Evolutionary conservation across 2,113 vertebrate species (phyloP), one percentile per base, ranked within the genome.

Genomic region (Strigops habroptila): DNA sequence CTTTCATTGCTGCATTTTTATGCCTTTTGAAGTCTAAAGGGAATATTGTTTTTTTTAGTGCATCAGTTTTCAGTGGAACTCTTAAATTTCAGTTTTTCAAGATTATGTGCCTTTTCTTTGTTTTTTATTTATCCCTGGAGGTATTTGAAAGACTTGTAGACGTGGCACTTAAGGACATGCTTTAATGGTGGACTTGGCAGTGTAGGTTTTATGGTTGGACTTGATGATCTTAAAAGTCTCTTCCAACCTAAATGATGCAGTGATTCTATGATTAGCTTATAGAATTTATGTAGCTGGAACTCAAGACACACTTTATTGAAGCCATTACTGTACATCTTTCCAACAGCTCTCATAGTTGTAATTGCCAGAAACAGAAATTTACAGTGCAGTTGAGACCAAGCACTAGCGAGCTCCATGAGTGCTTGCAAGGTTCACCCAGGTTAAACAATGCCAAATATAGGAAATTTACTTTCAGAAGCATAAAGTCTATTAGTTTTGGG

Each of bases 391-490:
- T 82, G 69, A 84, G 74, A 63, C 52, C 44, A 70, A 90, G 73
- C 25, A 64, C 35, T 67, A n/a, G 10, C 11, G 8, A 57, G 63
- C 43, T 81, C 33, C 41, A 12, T 60, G 73, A 79, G 10, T 7
- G 7, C 39, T 86, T 87, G 62, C 28, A 31, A 88, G 37, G 84
- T 49, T 93, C 43, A 55, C 67, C 46, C 37, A 88, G 57, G 67
- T 86, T 83, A 89, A 94, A 94, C 70, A 85, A 73, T 87, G 41
- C n/a, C 57, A 94, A 91, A 96, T 79, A 70, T 30, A 97, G 90
- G 81, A 95, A 95, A 91, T 67, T 80, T 63, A 35, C 49, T 92
- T 82, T 52, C 81, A 77, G 67, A 74, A 90, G 71, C 41, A n/a
- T 77, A 41, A 77, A 60, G n/a, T 74, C 74, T 90, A 22, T 67